Evolutionary conservation across 2,888 invertebrate genomes (phyloP).

Genomic region (Bimastos eiseni): DNA sequence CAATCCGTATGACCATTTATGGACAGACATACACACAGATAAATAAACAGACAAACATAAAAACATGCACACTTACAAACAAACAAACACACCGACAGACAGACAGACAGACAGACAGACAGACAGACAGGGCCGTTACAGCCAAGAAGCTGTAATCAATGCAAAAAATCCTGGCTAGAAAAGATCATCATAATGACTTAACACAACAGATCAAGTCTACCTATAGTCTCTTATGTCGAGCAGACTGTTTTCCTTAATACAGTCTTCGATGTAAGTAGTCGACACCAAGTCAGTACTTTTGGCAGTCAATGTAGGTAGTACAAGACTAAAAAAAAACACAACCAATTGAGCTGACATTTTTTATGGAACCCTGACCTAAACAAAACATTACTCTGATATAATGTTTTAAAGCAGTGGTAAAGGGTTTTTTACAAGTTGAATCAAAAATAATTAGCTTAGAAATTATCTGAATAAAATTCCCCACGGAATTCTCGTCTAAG

Average conservation of each 20-base stretch:
- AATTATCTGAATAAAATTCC: no score
- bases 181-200: background rate
- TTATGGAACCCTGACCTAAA: no score
- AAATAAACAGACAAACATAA: background rate
- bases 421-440: no score
- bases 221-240: background rate
- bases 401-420: no score
- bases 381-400: no score
- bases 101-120: background rate
- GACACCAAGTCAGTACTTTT: background rate
- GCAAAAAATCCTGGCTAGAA: background rate
- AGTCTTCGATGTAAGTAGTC: background rate
- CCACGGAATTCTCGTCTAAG: no score
- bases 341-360: no score
- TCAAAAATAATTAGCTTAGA: no score
- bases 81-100: background rate
- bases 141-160: background rate
- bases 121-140: background rate
- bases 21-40: background rate
- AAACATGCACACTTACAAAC: no score
- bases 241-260: slow-evolving; percentile 4
- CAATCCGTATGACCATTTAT: background rate
- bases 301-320: background rate
- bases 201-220: background rate
- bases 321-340: background rate